Evolutionary conservation across 2,797 vertebrate species (phyloP).

Genomic region (Sebastes cheni): DNA sequence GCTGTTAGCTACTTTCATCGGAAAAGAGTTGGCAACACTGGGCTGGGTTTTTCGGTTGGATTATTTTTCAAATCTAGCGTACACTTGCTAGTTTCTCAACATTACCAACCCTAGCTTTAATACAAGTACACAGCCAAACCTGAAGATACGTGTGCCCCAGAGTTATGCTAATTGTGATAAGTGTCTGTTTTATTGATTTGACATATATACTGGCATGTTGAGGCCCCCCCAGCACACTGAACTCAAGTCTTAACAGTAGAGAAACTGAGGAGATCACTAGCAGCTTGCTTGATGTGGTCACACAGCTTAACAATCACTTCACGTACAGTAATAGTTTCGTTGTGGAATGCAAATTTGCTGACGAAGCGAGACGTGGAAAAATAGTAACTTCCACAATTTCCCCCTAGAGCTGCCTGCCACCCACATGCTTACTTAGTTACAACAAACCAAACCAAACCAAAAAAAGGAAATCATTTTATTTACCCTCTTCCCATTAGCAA

Average conservation of each 20-base stretch:
- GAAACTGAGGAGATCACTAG: neutral
- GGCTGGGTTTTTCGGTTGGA: too few relatives aligned
- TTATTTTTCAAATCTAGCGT: too few relatives aligned
- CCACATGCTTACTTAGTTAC: constrained; percentile 42
- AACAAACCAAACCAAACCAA: constrained; percentile 9
- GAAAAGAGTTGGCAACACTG: too few relatives aligned
- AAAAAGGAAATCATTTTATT: constrained; percentile 51
- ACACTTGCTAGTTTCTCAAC: neutral
- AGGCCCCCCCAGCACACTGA: neutral
- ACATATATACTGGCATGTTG: neutral
- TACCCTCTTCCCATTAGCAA: constrained; percentile 47
- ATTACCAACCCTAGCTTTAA: neutral
- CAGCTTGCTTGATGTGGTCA: neutral
- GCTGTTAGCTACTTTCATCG: too few relatives aligned
- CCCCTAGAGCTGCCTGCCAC: constrained; percentile 18
- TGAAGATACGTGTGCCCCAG: neutral
- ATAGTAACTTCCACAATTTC: constrained; percentile 69
- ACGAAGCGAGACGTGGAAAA: constrained; percentile 22
- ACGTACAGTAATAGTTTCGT: constrained; percentile 7
- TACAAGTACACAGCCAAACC: neutral
- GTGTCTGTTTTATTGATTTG: neutral
- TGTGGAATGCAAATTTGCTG: constrained; percentile 43
- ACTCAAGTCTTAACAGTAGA: neutral
- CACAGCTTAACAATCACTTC: neutral
- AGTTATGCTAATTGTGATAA: neutral